Base-by-base conservation (phyloP, 2,888 invertebrate species). In the Byasa hedistus region DNA sequence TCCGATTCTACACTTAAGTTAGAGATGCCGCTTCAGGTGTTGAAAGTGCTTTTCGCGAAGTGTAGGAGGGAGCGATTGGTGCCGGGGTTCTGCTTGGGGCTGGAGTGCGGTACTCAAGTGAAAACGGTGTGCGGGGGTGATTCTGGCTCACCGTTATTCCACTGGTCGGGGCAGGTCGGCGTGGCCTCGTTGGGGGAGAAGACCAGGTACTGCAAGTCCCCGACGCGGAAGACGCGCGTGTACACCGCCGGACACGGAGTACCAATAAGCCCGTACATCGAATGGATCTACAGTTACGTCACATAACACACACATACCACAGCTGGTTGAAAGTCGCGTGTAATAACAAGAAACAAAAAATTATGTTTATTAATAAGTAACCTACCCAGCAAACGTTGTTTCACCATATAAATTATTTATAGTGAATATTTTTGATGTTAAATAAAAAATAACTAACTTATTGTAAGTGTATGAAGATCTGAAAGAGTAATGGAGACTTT, bases 31-130 rank as follows among this genome's bases (percentile, higher is more conserved):
- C 48, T 48, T 48, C 48, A 48, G 7, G 48, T 48, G 17, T 17
- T 48, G 48, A 48, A 48, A 48, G 19, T 48, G 48, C 48, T 48
- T 17, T 17, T 48, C 19, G n/a, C 17, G 12, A 48, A 48, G n/a
- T 48, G 48, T 48, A 48, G 48, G 19, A 17, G 7, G n/a, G n/a
- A n/a, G 48, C 48, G 48, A 15, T 48, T 48, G 48, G 5, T 48
- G 48, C 48, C 48, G 48, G 48, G 48, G n/a, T 19, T 48, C n/a
- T 48, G 48, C 48, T 48, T 48, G 48, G 48, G 19, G 48, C 48
- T 17, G 48, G 19, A 48, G 19, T 48, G 48, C 48, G 48, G n/a
- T 19, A 0, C 19, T 19, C 1, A 19, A 19, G 17, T 48, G 48
- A 48, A 48, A n/a, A 48, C 48, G 19, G 48, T 48, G 17, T 48